Percentiles rank a stretch among this genome's conserved stretches.
phyloP scores from a whole-genome alignment of 2,113 vertebrate species.

The Leptocoma aspasia region DNA sequence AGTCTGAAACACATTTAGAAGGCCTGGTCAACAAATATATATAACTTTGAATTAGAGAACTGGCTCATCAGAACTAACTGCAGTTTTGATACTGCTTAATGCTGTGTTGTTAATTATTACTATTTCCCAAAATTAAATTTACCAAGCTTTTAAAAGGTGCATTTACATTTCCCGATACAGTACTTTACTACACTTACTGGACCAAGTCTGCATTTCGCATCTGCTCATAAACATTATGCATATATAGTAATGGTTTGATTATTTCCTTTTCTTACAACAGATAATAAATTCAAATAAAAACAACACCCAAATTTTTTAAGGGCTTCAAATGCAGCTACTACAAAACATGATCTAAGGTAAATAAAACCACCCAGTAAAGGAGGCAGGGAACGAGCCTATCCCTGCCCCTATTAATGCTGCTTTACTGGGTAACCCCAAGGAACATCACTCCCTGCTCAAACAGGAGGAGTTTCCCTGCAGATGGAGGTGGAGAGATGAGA shows the following conservation, averaged over 20 bases:
- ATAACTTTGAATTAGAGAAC: neutral
- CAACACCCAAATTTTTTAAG: neutral
- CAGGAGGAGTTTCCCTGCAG: neutral
- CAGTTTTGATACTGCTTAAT: neutral
- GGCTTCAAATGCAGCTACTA: neutral
- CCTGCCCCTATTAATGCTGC: neutral
- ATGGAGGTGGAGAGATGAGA: accelerated
- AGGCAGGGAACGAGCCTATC: neutral
- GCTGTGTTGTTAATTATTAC: neutral
- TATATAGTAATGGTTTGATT: neutral
- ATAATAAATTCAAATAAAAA: neutral
- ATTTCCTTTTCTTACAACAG: neutral
- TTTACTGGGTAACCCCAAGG: neutral
- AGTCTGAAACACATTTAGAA: neutral
- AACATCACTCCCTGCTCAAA: neutral
- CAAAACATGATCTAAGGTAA: neutral
- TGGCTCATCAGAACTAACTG: neutral
- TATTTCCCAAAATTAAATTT: neutral
- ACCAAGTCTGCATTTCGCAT: neutral
- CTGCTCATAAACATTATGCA: neutral
- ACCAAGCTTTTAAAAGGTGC: neutral
- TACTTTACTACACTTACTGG: neutral
- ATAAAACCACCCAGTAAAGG: neutral
- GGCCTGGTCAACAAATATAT: neutral
- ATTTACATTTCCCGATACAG: neutral